Evolutionary conservation across 2,113 vertebrate species (phyloP), one percentile per base, ranked within the genome.

Genomic region (Clarias gariepinus): DNA sequence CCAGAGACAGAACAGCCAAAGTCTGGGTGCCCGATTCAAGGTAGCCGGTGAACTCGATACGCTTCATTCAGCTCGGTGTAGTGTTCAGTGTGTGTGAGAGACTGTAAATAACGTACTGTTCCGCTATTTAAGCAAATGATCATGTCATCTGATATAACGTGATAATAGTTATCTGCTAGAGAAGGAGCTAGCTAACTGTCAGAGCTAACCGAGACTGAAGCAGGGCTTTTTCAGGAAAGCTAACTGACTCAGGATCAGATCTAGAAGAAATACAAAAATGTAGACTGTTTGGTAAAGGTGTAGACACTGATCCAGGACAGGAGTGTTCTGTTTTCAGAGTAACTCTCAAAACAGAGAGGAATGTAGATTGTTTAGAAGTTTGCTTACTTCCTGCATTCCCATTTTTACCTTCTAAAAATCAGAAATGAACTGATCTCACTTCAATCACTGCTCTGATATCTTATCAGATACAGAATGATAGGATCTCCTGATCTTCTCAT

Each of bases 11-110:
- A 87, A 98, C 97, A 36, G 97, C 96, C 85, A 96, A 96, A 83
- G 94, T 99, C 79, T 99, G 98, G 98, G 95, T 94, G 7, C 97
- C 97, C 0, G 95, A 97, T 93, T 94, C 96, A 94, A 98, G 95
- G 95, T 96, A 95, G 90, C 90, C 66, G 66, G 64, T 47, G 47
- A 47, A 47, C 81, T 55, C 63, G 52, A 11, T 47, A 79, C 81
- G 86, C 89, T 82, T 89, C 33, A 13, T 25, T 81, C 57, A 58
- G 6, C 41, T 69, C 9, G 30, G 1, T 69, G n/a, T 82, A 33
- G n/a, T 10, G 25, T 83, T 13, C 10, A 55, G 52, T 33, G 25
- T 13, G n/a, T n/a, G 10, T 23, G 15, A 0, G 53, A 58, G 13
- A 15, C 10, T 23, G 47, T 28, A 57, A 18, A 55, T 28, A 28